Conservation (phyloP, 1,140 invertebrate species). For the Vollenhovia emeryi region DNA sequence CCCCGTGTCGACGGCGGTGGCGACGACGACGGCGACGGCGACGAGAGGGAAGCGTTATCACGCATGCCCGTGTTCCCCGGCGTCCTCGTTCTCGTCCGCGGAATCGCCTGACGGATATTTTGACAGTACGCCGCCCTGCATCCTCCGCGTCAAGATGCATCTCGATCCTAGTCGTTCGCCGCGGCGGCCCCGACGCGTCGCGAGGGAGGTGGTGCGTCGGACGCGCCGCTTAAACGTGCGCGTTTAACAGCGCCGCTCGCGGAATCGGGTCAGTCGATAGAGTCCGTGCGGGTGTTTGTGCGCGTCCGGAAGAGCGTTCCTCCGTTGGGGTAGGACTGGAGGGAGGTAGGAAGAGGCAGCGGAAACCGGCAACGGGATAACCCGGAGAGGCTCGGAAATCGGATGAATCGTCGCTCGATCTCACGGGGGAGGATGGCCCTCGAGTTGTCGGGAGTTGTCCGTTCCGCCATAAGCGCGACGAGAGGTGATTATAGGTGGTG, state of each 20-base stretch:
- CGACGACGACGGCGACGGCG: background rate
- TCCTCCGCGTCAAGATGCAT: conserved; percentile 62
- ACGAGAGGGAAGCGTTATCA: conserved; percentile 63
- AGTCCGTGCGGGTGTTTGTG: conserved; percentile 40
- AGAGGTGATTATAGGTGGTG: background rate
- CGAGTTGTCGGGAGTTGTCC: background rate
- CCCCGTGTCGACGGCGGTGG: conserved; percentile 18
- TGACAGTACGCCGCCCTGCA: conserved; percentile 80
- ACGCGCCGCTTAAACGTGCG: conserved; percentile 22
- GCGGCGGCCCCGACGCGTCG: background rate
- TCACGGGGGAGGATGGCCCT: background rate
- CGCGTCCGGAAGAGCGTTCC: conserved; percentile 28
- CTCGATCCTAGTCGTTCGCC: background rate
- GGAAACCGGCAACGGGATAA: too few relatives aligned
- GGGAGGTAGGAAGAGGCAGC: too few relatives aligned
- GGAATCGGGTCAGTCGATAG: conserved; percentile 80
- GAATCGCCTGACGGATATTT: conserved; percentile 72
- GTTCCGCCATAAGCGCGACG: background rate
- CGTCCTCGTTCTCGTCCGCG: conserved; percentile 21
- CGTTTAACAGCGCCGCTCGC: conserved; percentile 52
- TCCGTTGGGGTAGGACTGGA: background rate
- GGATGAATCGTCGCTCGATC: background rate
- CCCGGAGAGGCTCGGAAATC: background rate
- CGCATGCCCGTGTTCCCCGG: conserved; percentile 75
- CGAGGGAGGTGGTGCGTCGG: background rate